phyloP scores from a whole-genome alignment of 2,888 invertebrate species.

The Macrophya annulata region DNA sequence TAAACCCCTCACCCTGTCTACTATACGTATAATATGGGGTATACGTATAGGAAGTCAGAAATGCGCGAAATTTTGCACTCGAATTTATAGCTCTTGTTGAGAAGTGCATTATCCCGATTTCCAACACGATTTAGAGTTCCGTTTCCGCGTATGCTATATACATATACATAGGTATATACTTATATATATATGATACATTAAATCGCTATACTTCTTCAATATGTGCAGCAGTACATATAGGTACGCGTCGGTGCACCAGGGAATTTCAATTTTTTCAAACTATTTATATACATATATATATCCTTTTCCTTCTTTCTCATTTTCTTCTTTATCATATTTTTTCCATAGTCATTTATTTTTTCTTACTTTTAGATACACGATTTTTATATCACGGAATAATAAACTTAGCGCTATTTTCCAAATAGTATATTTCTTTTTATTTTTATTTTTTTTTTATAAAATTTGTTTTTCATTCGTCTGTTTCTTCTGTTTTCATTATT shows the following conservation, averaged over 20 bases:
- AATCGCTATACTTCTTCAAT: background rate
- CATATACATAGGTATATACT: background rate
- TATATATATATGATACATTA: no score
- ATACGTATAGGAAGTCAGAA: background rate
- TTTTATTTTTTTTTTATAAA: background rate
- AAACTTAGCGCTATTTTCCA: background rate
- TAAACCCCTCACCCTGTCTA: background rate
- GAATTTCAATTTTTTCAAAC: conserved; percentile 10
- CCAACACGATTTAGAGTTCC: background rate
- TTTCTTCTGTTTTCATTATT: no score
- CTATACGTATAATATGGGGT: no score
- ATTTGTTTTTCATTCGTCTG: background rate
- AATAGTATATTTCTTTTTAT: background rate
- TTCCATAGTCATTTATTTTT: background rate
- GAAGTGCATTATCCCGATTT: conserved; percentile 42
- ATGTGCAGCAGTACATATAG: background rate
- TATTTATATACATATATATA: background rate
- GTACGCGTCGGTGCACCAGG: background rate
- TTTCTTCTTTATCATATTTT: background rate
- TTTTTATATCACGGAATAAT: background rate
- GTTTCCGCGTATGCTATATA: background rate
- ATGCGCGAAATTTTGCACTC: conserved; percentile 21
- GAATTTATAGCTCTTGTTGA: conserved; percentile 43
- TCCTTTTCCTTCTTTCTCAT: background rate
- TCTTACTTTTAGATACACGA: background rate